A percentile compares a stretch with the other conserved stretches of the same genome.
These are phyloP conservation scores for Solea solea DNA, from an alignment of 2,113 vertebrate species.

Conservation along the genomic window DNA sequence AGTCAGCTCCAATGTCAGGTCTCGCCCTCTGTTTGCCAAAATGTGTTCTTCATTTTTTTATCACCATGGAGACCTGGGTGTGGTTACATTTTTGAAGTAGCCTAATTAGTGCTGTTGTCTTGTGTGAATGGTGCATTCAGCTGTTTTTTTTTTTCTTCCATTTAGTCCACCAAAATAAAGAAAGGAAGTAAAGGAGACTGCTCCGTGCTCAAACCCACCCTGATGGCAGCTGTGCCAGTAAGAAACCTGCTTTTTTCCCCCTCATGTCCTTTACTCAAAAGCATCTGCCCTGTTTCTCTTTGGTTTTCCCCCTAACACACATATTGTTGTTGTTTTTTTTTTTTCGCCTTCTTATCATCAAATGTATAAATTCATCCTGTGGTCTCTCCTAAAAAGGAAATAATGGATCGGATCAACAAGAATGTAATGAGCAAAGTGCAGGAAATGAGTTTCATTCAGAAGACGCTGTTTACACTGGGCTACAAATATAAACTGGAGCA, in stretches of 20 bases:
- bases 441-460: conserved; percentile 93
- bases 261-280: background rate
- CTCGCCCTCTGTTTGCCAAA: background rate
- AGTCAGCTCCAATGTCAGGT: background rate
- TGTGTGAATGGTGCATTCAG: background rate
- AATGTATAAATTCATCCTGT: background rate
- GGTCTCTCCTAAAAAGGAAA: conserved; percentile 85
- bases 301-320: background rate
- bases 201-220: conserved; percentile 89
- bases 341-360: background rate
- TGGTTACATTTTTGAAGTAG: background rate
- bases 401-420: conserved; percentile 98
- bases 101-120: background rate
- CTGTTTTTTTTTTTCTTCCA: background rate
- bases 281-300: background rate
- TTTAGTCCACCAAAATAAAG: conserved; percentile 96
- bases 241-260: conserved; percentile 51
- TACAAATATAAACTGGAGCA: conserved; percentile 97
- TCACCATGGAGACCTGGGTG: background rate
- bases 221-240: conserved; percentile 97
- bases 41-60: background rate
- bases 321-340: too few species aligned
- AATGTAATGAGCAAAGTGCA: conserved; percentile 98
- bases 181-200: conserved; percentile 94
- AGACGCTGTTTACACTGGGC: conserved; percentile 92